Evolutionary conservation across 2,888 invertebrate species (phyloP), one percentile per base, ranked within the genome.

Genomic region (Cataglyphis livida): DNA sequence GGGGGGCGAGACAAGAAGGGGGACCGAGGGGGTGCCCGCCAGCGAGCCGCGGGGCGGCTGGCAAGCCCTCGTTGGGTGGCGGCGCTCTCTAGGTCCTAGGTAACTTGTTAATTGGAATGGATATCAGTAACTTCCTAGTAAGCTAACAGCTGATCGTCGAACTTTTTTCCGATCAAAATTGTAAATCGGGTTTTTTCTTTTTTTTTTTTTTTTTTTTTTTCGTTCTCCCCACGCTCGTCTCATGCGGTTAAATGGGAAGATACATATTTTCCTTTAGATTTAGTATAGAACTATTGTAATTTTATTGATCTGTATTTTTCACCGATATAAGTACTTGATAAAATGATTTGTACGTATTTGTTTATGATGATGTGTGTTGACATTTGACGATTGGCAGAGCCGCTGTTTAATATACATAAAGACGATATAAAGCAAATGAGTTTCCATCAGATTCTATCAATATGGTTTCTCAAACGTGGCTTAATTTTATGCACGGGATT

Each of bases 41-140:
- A 70, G 82, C 81, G 51, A 62, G 73, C 62, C 70, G 62, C 81
- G 54, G 59, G 71, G 71, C 38, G 71, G 71, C 38, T 79, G 78
- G 18, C 44, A 10, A 79, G 71, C 25, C 70, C 32, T 12, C 81
- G 73, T 83, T 75, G 84, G 89, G 81, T 87, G 89, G 88, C 65
- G 89, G 85, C 84, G 89, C 85, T 79, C 48, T 25, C 66, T 41
- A 61, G 71, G 68, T 76, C 75, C 78, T 79, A 71, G 71, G 44
- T 59, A 79, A 71, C 48, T 71, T 35, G 71, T 32, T 79, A 79
- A 71, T 71, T 79, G 78, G 59, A 18, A 79, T 71, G 35, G 71
- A 79, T 71, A 71, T 71, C 71, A 44, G 44, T 71, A 70, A 79
- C 57, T 79, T 71, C 35, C 71, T 51, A 2, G 18, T 35, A 41